Conservation (phyloP, 1,140 invertebrate species). For the Drosophila pseudoananassae region DNA sequence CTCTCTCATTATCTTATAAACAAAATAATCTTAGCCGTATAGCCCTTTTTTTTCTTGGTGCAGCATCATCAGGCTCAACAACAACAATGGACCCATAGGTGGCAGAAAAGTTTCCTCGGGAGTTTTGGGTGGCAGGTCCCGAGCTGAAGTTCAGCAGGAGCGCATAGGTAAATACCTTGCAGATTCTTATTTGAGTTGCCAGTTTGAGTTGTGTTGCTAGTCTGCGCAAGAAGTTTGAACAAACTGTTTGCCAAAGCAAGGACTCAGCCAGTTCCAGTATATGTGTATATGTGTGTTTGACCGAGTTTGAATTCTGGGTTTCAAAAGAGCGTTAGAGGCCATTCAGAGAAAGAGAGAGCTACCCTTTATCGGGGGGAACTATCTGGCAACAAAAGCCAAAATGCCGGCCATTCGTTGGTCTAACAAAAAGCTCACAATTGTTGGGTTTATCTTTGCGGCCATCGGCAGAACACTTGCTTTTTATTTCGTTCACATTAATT, state of each 20-base stretch:
- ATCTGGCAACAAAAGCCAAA: slow-evolving; percentile 48
- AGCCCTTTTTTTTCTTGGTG: slow-evolving; percentile 4
- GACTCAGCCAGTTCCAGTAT: too few relatives aligned
- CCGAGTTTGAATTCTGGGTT: slow-evolving; percentile 18
- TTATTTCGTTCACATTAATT: slow-evolving; percentile 73
- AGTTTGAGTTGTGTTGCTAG: slow-evolving; percentile 44
- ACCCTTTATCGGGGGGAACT: slow-evolving; percentile 34
- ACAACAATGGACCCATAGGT: slow-evolving; percentile 59
- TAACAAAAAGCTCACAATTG: slow-evolving; percentile 48
- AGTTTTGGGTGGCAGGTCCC: slow-evolving; percentile 36
- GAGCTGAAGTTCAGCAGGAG: slow-evolving; percentile 42
- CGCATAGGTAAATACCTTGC: slow-evolving; percentile 75
- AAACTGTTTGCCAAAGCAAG: slow-evolving; percentile 28
- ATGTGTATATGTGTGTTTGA: neutral
- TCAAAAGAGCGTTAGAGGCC: slow-evolving; percentile 34
- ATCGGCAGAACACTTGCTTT: slow-evolving; percentile 66
- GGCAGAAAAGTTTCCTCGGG: slow-evolving; percentile 57
- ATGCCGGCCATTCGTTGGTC: slow-evolving; percentile 34
- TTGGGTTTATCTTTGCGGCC: slow-evolving; percentile 65
- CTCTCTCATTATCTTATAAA: too few relatives aligned
- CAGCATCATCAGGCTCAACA: slow-evolving; percentile 39
- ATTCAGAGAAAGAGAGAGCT: slow-evolving; percentile 5
- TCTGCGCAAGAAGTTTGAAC: slow-evolving; percentile 38
- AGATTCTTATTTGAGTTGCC: slow-evolving; percentile 69
- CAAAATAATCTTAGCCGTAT: too few relatives aligned